These are phyloP conservation scores for Eupelmus urozonus DNA, from an alignment of 2,888 invertebrate species.

Conservation along the genomic window DNA sequence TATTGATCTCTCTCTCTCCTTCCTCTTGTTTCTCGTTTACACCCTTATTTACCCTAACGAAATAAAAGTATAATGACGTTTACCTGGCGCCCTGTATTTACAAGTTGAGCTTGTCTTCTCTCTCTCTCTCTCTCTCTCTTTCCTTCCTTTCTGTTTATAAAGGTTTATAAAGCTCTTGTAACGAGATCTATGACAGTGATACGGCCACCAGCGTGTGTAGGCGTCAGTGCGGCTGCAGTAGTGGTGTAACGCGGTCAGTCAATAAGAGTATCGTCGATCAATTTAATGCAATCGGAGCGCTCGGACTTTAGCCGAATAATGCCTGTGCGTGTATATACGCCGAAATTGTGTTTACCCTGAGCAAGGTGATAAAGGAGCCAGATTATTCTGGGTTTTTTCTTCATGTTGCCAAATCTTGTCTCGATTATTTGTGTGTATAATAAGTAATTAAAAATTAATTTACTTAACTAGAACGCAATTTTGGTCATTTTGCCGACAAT, in stretches of 20 bases:
- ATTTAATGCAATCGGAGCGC: constrained; percentile 26
- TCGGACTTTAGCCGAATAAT: not conserved
- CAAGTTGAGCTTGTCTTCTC: not conserved
- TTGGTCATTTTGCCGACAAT: no score
- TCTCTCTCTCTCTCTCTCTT: not conserved
- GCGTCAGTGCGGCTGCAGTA: no score
- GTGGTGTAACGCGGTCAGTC: not conserved
- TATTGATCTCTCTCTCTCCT: constrained; percentile 29
- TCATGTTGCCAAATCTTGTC: no score
- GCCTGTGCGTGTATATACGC: not conserved
- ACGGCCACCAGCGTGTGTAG: not conserved
- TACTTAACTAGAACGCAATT: no score
- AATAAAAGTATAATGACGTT: constrained; percentile 49
- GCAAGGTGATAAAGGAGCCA: no score
- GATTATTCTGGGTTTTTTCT: no score
- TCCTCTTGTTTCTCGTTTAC: constrained; percentile 29
- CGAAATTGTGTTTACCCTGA: constrained; percentile 11
- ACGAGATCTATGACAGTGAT: constrained; percentile 40
- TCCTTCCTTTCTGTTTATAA: constrained; percentile 9
- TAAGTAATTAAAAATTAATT: no score
- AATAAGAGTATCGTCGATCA: constrained; percentile 28
- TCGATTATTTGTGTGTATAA: no score
- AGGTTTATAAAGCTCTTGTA: constrained; percentile 36
- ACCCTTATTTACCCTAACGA: constrained; percentile 53
- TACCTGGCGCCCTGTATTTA: constrained; percentile 16